These are phyloP conservation scores for Diglossa cyanea DNA, from an alignment of 2,797 vertebrate species.

Conservation along the genomic window DNA sequence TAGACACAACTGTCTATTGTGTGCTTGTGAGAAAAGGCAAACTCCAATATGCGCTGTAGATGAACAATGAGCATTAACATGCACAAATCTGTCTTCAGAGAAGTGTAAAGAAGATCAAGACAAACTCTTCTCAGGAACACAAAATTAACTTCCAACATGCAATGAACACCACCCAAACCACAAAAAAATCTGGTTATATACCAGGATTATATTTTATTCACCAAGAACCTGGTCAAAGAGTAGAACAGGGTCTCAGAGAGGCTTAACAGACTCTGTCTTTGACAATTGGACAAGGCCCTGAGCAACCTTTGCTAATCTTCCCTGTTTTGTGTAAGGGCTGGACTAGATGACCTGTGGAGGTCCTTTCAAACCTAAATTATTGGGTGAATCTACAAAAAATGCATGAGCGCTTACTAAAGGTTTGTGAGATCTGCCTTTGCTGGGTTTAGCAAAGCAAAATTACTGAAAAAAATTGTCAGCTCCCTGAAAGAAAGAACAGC, in stretches of 20 bases:
- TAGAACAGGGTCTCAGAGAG: not conserved
- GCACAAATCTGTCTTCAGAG: not conserved
- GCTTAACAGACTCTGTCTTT: not conserved
- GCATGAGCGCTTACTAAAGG: not conserved
- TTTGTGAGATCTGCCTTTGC: not conserved
- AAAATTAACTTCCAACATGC: not conserved
- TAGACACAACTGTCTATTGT: not conserved
- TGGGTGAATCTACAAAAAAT: not conserved
- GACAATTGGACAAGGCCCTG: not conserved
- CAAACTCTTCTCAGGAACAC: not conserved
- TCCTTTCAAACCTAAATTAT: not conserved
- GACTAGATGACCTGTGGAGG: not conserved
- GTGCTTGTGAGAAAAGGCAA: not conserved
- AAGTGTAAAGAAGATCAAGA: not conserved
- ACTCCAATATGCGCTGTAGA: not conserved
- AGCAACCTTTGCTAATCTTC: not conserved
- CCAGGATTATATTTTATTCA: not conserved
- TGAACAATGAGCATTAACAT: not conserved
- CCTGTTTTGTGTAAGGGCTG: not conserved
- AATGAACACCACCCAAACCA: not conserved
- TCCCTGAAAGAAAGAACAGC: not conserved
- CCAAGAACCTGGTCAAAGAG: rapidly evolving
- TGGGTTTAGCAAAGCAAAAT: not conserved
- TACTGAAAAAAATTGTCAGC: not conserved
- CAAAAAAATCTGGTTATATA: not conserved